Percentiles rank a stretch among this genome's conserved stretches.
Conservation (phyloP, 2,797 vertebrate species). For the Iguana delicatissima region DNA sequence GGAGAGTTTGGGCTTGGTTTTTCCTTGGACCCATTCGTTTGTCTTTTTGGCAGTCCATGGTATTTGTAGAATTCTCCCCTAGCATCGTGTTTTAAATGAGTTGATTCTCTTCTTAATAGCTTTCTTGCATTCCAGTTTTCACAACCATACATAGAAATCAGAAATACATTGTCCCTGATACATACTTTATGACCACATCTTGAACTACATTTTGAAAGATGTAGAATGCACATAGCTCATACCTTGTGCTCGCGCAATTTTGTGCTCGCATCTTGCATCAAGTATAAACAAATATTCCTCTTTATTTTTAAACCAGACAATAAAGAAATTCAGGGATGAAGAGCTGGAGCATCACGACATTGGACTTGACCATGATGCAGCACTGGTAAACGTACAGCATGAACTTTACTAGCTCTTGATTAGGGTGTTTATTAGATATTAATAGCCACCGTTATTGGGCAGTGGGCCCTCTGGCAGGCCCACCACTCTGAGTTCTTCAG, state of each 20-base stretch:
- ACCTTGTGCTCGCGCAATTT: not conserved
- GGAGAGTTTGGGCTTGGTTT: no score
- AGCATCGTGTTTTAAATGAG: no score
- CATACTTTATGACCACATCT: not conserved
- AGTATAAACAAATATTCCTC: rapidly evolving
- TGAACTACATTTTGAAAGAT: not conserved
- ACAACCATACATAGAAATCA: no score
- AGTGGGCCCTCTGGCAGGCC: not conserved
- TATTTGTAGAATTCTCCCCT: no score
- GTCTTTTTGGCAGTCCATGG: no score
- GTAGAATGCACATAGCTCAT: not conserved
- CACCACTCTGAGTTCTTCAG: no score
- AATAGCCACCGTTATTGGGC: not conserved
- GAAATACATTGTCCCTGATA: not conserved
- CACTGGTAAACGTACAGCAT: slow-evolving; percentile 81
- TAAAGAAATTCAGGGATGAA: slow-evolving; percentile 95
- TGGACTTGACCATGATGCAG: slow-evolving; percentile 90
- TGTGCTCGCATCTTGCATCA: not conserved
- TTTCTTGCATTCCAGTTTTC: no score
- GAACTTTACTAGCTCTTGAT: not conserved
- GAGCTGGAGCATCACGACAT: slow-evolving; percentile 95
- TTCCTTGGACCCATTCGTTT: no score
- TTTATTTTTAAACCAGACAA: slow-evolving; percentile 79
- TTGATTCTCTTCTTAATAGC: no score
- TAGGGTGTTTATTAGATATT: no score